Base-by-base conservation (phyloP, 2,797 vertebrate genomes). In the Anguilla megastoma region DNA sequence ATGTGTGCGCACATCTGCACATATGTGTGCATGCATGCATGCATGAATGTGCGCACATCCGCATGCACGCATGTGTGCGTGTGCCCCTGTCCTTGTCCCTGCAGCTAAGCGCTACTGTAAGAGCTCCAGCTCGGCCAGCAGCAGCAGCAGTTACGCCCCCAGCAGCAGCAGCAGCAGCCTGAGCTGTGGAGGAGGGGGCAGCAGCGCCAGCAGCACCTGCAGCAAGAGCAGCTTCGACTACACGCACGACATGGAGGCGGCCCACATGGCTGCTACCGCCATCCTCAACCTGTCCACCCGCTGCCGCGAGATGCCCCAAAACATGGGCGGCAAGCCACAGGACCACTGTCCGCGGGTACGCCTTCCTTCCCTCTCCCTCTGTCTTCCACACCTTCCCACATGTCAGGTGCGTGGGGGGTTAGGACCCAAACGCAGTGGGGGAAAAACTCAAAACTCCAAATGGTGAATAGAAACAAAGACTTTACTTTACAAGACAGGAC, bases 201-300 rank as follows among this genome's bases (percentile, higher is more conserved):
- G 98, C 97, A 99, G 98, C 85, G 98, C 98, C 95, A 99, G 98
- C 96, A 99, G 98, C 95, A 99, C 98, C 89, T 99, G 98, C 96
- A 99, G 98, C 97, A 99, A 99, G 94, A 99, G 98, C 97, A 99
- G 98, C 97, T 99, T 99, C 85, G 98, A 99, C 96, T 99, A 98
- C 96, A 98, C 97, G 27, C 98, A 99, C 87, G 98, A 99, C 94
- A 97, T 98, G 97, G 98, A 99, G 95, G 98, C 98, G 0, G 98
- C 98, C 0, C 98, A 99, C 96, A 99, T 99, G 98, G 98, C 98
- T 1, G 98, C 98, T 92, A 98, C 98, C 0, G 98, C 98, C 95
- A 99, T 99, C 95, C 97, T 99, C 93, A 99, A 99, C 95, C 96
- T 99, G 93, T 99, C 98, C 87, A 99, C 98, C 1, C 96, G 98